A percentile compares a stretch with the other conserved stretches of the same genome.
phyloP scores from a whole-genome alignment of 2,888 invertebrate genomes.

The Drosophila robusta region DNA sequence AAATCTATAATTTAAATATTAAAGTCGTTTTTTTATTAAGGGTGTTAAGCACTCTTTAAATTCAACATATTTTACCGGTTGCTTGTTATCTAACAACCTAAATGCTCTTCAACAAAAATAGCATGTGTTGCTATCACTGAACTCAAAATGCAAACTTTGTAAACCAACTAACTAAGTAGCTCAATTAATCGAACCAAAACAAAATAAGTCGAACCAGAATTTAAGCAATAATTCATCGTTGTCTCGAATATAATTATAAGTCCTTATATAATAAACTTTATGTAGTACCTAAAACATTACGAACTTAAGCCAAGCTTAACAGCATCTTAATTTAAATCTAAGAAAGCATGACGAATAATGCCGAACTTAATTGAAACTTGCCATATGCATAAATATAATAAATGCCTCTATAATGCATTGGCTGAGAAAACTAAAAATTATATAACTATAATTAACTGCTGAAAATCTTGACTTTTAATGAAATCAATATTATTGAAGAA shows the following conservation, averaged over 20 bases:
- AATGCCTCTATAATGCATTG: slow-evolving; percentile 4
- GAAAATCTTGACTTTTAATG: slow-evolving; percentile 33
- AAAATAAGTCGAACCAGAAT: slow-evolving; percentile 25
- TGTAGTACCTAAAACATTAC: slow-evolving; percentile 3
- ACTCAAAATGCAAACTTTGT: slow-evolving; percentile 28
- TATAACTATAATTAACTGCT: slow-evolving; percentile 20
- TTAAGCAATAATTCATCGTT: not conserved
- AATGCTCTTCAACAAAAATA: not conserved
- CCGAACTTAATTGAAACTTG: slow-evolving; percentile 8
- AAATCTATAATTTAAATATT: not conserved
- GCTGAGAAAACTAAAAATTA: slow-evolving; percentile 31
- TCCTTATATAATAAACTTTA: slow-evolving; percentile 19
- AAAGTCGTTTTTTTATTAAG: too few relatives aligned
- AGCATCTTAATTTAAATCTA: slow-evolving; percentile 14
- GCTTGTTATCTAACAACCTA: not conserved
- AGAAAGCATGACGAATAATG: slow-evolving; percentile 2
- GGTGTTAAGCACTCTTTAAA: not conserved
- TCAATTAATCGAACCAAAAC: slow-evolving; percentile 35
- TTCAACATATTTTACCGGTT: not conserved
- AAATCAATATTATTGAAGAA: slow-evolving; percentile 3
- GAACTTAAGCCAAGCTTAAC: slow-evolving; percentile 7
- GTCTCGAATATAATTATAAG: not conserved
- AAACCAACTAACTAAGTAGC: slow-evolving; percentile 23
- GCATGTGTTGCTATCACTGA: slow-evolving; percentile 3
- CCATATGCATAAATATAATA: slow-evolving; percentile 15